Base-by-base conservation (phyloP, 2,888 invertebrate genomes). In the Agriopis marginaria region DNA sequence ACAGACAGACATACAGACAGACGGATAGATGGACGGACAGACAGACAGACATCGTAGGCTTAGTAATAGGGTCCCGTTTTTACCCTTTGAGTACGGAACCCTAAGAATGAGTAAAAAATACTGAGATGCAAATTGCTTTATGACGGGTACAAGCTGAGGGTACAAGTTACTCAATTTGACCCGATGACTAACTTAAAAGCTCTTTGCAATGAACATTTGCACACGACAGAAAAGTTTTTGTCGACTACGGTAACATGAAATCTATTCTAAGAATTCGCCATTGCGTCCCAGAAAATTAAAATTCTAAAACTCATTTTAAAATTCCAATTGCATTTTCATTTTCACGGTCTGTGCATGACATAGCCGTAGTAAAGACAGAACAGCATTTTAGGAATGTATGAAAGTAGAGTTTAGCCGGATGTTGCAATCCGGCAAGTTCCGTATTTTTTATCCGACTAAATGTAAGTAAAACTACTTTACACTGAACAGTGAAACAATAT, bases 251-350 rank as follows among this genome's bases (percentile, higher is more conserved):
- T 32, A 32, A 32, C 50, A 14, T 50, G 14, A 12, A n/a, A 49
- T 39, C 40, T 45, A 32, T 63, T 56, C 56, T 63, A 55, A 63
- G 55, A 56, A 55, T 63, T 44, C 6, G 8, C 11, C 32, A 53
- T 62, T 44, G 17, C 11, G 17, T 61, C 40, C 10, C 23, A 60
- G 47, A 49, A 44, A 68, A 71, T 71, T 71, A 62, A 65, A 68
- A 64, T 63, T 68, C 50, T 62, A 56, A 66, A 61, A 56, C 58
- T 56, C 60, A 69, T 72, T 77, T 75, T 71, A 68, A 68, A 75
- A 68, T 65, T 76, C 70, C 62, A 63, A 77, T 73, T 73, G 77
- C 73, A 76, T 77, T 78, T 81, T 79, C 65, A 81, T 80, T 79
- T 79, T 75, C 72, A 70, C 11, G 62, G 58, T 53, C 62, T 63